Base-by-base conservation (phyloP, 2,888 invertebrate species). In the Apamea anceps region DNA sequence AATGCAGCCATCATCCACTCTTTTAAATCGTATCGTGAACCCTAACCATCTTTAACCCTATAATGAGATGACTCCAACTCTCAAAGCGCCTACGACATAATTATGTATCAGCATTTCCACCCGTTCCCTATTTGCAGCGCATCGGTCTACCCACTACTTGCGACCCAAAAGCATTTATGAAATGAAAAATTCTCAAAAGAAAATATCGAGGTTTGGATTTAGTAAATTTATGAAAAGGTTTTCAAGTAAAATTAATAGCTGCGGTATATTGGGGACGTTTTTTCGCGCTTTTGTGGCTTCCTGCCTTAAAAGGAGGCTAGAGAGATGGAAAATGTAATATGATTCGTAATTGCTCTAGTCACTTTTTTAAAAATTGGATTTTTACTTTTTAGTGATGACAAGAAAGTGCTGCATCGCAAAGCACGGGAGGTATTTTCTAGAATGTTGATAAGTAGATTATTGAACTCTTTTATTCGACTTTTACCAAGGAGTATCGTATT, bases 51-150 rank as follows among this genome's bases (percentile, higher is more conserved):
- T 68, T 10, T 51, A 32, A 77, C 66, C 45, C 85, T 72, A 80
- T 88, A 88, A 88, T 89, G 89, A 88, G 87, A 82, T 83, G 81
- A 79, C 15, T 62, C 25, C 62, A 63, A 54, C 76, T 70, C 72
- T 82, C 81, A 89, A 89, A 89, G 88, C 76, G 37, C 48, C 72
- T 68, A 75, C 78, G 76, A 77, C 60, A 85, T 89, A 89, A 89
- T 89, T 89, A 89, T 87, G 76, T 85, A 85, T 89, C 85, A 81
- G 78, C 45, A 72, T 79, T 85, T 72, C 77, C 68, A 87, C 76
- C 60, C 76, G 72, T 42, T 54, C 65, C 71, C 57, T 80, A 83
- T 82, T 83, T 75, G 54, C 62, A 37, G 67, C 60, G 74, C 77
- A 70, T 82, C 15, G 37, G 42, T 51, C 65, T 25, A 62, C 57